phyloP scores from a whole-genome alignment of 2,113 vertebrate species.

The Crotalus tigris region DNA sequence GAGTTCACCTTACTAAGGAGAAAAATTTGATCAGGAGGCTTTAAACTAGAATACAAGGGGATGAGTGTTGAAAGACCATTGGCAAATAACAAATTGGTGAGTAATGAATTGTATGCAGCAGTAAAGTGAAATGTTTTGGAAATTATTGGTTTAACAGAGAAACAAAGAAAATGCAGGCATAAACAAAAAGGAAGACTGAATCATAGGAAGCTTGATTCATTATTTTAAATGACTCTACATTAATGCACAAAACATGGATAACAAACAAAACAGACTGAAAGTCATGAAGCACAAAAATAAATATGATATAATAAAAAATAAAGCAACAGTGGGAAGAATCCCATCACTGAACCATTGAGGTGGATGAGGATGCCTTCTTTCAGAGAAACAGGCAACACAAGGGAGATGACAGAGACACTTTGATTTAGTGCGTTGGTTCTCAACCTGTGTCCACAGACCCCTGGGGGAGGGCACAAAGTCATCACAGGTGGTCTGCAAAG shows the following conservation, averaged over 20 bases:
- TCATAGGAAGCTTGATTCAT: not conserved
- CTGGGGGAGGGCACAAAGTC: not conserved
- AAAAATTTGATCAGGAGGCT: not conserved
- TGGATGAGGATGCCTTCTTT: not conserved
- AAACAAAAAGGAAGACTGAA: not conserved
- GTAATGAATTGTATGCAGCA: not conserved
- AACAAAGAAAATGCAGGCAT: not conserved
- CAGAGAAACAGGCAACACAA: not conserved
- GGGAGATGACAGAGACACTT: not conserved
- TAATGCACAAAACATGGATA: not conserved
- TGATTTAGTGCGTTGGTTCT: not conserved
- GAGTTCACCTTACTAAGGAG: not conserved
- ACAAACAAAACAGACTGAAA: not conserved
- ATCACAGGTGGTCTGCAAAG: not conserved
- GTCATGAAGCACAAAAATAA: not conserved
- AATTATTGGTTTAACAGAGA: not conserved
- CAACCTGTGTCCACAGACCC: not conserved
- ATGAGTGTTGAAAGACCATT: not conserved
- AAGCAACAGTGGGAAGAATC: not conserved
- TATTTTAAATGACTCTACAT: not conserved
- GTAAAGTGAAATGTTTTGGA: not conserved
- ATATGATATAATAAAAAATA: not conserved
- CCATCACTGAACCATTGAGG: not conserved
- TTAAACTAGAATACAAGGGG: not conserved
- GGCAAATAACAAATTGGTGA: not conserved